Percentiles rank a stretch among this genome's conserved stretches.
phyloP scores from a whole-genome alignment of 1,140 invertebrate genomes.

The Tribolium castaneum region DNA sequence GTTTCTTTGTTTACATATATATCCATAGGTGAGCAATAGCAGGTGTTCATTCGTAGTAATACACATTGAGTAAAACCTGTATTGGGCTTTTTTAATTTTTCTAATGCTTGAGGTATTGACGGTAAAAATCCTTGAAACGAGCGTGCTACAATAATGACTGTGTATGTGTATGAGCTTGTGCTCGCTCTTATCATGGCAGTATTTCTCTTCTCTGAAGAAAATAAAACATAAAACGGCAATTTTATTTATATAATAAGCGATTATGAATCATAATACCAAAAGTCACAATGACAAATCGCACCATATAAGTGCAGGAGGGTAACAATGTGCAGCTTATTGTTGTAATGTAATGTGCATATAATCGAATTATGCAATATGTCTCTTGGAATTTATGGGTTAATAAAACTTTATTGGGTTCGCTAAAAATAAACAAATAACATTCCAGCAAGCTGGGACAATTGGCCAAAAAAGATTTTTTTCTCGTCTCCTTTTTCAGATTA shows the following conservation, averaged over 20 bases:
- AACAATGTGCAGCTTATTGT: not conserved
- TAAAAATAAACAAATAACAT: not conserved
- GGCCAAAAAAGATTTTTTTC: not conserved
- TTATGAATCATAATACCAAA: conserved; percentile 24
- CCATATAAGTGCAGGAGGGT: conserved; percentile 11
- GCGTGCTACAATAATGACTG: not conserved
- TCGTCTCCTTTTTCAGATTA: not conserved
- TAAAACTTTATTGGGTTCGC: conserved; percentile 13
- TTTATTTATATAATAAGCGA: conserved; percentile 11
- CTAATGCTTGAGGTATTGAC: conserved; percentile 24
- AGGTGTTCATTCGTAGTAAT: conserved; percentile 30
- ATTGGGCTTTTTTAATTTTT: conserved; percentile 23
- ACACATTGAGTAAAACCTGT: conserved; percentile 26
- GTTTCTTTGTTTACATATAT: conserved; percentile 6
- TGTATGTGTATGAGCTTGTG: not conserved
- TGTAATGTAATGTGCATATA: conserved; percentile 7
- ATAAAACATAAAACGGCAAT: conserved; percentile 11
- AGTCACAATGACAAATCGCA: not conserved
- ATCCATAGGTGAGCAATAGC: conserved; percentile 24
- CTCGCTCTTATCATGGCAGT: not conserved
- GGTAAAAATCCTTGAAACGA: conserved; percentile 30
- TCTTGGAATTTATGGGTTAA: conserved; percentile 15
- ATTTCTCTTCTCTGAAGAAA: not conserved
- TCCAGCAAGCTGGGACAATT: not conserved
- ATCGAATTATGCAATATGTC: conserved; percentile 21